Conservation (phyloP, 2,113 vertebrate species). For the Chamaetylas fuelleborni region DNA sequence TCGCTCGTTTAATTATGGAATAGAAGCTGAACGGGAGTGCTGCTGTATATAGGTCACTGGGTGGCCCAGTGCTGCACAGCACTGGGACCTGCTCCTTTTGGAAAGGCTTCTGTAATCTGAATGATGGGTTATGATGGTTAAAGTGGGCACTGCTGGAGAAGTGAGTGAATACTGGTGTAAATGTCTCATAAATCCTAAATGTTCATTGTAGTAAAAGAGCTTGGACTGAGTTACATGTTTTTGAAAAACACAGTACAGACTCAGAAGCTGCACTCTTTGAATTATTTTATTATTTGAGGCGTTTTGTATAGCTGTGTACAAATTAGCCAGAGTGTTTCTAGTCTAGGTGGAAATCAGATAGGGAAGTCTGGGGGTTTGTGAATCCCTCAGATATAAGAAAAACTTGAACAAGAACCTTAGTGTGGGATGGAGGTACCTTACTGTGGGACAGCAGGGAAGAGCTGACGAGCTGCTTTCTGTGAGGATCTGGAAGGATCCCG, state of each 20-base stretch:
- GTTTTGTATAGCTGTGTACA: background rate
- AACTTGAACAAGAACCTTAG: background rate
- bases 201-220: background rate
- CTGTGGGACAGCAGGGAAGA: background rate
- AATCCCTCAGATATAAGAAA: background rate
- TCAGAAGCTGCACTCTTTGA: rapidly evolving
- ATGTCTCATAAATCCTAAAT: background rate
- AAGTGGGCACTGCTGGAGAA: background rate
- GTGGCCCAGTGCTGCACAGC: background rate
- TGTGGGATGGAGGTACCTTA: background rate
- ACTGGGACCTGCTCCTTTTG: background rate
- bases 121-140: background rate
- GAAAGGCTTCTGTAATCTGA: background rate
- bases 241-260: background rate
- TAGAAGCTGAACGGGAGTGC: background rate
- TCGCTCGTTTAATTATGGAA: background rate
- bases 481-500: background rate
- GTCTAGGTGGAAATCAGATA: background rate
- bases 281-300: background rate
- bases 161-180: background rate
- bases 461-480: background rate
- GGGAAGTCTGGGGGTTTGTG: background rate
- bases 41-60: constrained; percentile 54
- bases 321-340: background rate
- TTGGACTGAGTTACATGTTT: rapidly evolving